phyloP scores from a whole-genome alignment of 2,797 vertebrate species.

The Urophycis tenuis region DNA sequence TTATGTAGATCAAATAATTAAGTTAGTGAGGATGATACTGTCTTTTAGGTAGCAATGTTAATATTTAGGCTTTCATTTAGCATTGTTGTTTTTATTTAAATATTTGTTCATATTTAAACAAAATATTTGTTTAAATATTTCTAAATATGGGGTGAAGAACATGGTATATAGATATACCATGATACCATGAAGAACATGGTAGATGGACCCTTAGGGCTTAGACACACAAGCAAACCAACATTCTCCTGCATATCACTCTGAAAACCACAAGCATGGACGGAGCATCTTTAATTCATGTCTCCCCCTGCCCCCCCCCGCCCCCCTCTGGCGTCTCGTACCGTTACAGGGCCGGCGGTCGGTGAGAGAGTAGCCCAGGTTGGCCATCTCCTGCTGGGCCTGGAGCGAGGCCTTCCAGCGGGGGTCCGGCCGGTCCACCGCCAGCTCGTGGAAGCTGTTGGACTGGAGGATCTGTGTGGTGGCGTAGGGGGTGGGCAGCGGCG shows the following conservation, averaged over 20 bases:
- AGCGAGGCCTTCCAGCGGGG: constrained; percentile 94
- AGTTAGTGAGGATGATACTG: too few relatives aligned
- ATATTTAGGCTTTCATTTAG: neutral
- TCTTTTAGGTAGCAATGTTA: neutral
- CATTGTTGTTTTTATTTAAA: too few relatives aligned
- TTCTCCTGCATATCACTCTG: neutral
- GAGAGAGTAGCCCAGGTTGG: constrained; percentile 89
- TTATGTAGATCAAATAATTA: too few relatives aligned
- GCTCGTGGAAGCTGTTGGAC: constrained; percentile 94
- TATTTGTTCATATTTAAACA: too few relatives aligned
- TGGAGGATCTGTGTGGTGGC: constrained; percentile 96
- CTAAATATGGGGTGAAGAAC: too few relatives aligned
- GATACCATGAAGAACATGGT: too few relatives aligned
- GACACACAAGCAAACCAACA: neutral
- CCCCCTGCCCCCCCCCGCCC: constrained; percentile 1
- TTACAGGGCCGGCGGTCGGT: constrained; percentile 88
- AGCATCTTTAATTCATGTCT: too few relatives aligned
- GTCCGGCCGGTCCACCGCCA: constrained; percentile 92
- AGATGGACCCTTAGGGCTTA: too few relatives aligned
- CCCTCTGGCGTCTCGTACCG: constrained; percentile 60
- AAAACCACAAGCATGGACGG: neutral
- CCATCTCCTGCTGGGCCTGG: constrained; percentile 88
- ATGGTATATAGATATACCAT: too few relatives aligned
- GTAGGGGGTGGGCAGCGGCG: constrained; percentile 87
- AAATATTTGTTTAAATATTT: too few relatives aligned